phyloP scores from a whole-genome alignment of 2,888 invertebrate species.

The Lochmaea crataegi region DNA sequence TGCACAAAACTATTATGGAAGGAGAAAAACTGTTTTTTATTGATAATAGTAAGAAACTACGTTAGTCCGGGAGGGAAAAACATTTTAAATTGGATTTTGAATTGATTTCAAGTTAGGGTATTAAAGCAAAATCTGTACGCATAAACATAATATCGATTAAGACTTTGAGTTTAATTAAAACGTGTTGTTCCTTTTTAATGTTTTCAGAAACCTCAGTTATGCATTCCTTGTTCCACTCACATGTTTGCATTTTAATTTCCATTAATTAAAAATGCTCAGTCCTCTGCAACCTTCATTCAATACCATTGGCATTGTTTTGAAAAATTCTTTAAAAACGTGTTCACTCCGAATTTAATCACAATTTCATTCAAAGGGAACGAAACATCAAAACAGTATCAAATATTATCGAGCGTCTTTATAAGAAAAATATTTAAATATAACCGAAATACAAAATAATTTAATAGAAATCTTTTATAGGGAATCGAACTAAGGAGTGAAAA shows the following conservation, averaged over 20 bases:
- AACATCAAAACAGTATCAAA: no score
- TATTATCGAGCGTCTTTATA: no score
- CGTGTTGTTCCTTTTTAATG: neutral
- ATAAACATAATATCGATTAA: neutral
- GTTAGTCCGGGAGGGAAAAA: no score
- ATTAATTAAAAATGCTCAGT: constrained; percentile 2
- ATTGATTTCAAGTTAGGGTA: neutral
- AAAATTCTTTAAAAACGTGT: neutral
- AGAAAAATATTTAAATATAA: no score
- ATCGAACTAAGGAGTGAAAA: no score
- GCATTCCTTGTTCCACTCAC: neutral
- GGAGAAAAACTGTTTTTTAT: no score
- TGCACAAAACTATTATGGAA: no score
- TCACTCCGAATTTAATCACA: neutral
- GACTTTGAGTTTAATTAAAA: neutral
- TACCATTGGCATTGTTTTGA: neutral
- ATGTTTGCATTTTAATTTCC: neutral
- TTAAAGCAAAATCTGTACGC: neutral
- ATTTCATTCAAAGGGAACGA: neutral
- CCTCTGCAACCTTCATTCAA: neutral
- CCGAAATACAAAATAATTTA: no score
- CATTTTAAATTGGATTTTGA: no score
- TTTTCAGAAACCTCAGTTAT: neutral
- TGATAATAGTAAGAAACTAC: no score
- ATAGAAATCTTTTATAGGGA: no score